These are phyloP conservation scores for Hucho hucho DNA, from an alignment of 2,113 vertebrate genomes.

Conservation along the genomic window DNA sequence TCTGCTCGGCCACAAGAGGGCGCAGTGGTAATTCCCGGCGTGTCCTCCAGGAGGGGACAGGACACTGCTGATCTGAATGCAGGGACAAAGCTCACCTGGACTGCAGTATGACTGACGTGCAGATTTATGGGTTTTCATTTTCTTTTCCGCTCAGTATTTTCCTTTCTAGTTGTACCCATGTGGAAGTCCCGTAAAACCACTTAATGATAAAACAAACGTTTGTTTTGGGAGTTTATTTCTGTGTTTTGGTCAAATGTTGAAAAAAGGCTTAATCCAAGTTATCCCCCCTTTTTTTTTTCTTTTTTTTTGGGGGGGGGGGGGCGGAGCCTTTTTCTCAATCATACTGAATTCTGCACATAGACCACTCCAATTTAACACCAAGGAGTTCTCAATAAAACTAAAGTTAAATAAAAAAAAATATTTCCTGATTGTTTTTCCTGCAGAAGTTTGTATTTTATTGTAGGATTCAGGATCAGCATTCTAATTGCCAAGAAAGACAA, in stretches of 20 bases:
- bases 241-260: background rate
- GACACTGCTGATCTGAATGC: slow-evolving; percentile 5
- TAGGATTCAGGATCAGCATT: background rate
- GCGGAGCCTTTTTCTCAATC: slow-evolving; percentile 17
- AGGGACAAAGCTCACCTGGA: slow-evolving; percentile 24
- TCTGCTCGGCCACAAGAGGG: slow-evolving; percentile 29
- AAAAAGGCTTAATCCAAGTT: background rate
- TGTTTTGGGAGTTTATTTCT: slow-evolving; percentile 9
- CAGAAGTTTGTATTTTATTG: background rate
- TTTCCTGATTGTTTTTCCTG: background rate
- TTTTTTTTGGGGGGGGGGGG: no score
- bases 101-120: slow-evolving; percentile 20
- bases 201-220: background rate
- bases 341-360: slow-evolving; percentile 30
- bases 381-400: slow-evolving; percentile 45
- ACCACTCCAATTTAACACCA: slow-evolving; percentile 20
- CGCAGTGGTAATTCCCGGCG: background rate
- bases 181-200: slow-evolving; percentile 6
- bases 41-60: slow-evolving; percentile 10
- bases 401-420: slow-evolving; percentile 1
- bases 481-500: background rate
- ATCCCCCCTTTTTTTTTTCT: slow-evolving; percentile 3
- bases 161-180: slow-evolving; percentile 15
- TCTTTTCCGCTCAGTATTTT: slow-evolving; percentile 3
- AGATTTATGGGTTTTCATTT: slow-evolving; percentile 6